These are phyloP conservation scores for Sceliomorpha sp. DNA, from an alignment of 2,888 invertebrate species.

Conservation along the genomic window DNA sequence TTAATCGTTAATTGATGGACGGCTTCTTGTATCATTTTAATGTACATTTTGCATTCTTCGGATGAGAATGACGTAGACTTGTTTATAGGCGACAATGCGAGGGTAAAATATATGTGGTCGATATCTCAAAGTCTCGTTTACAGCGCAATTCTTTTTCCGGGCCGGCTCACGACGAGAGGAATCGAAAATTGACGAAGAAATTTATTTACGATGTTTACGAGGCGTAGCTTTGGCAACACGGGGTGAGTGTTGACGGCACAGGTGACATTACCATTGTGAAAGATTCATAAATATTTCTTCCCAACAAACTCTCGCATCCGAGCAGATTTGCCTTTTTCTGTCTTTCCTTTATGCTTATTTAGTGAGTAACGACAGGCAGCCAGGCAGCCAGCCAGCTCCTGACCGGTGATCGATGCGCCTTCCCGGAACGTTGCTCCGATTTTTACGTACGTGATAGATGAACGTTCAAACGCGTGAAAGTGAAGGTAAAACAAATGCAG, in stretches of 20 bases:
- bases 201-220: no score
- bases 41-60: no score
- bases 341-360: conserved; percentile 8
- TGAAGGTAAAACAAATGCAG: conserved; percentile 4
- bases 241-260: background rate
- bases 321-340: conserved; percentile 11
- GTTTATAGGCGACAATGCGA: no score
- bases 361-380: conserved; percentile 14
- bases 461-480: conserved; percentile 12
- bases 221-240: no score
- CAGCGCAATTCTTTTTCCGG: no score
- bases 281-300: background rate
- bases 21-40: no score
- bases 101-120: no score
- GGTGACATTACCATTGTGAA: background rate
- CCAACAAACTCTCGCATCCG: background rate
- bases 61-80: no score
- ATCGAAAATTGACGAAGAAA: no score
- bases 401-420: conserved; percentile 21
- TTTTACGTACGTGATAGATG: conserved; percentile 28
- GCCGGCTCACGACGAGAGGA: no score
- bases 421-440: conserved; percentile 21
- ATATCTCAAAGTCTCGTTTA: no score
- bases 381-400: conserved; percentile 4
- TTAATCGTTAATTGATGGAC: no score